phyloP scores from a whole-genome alignment of 64 coral and sea anemone species.

The Montipora efflorescens region DNA sequence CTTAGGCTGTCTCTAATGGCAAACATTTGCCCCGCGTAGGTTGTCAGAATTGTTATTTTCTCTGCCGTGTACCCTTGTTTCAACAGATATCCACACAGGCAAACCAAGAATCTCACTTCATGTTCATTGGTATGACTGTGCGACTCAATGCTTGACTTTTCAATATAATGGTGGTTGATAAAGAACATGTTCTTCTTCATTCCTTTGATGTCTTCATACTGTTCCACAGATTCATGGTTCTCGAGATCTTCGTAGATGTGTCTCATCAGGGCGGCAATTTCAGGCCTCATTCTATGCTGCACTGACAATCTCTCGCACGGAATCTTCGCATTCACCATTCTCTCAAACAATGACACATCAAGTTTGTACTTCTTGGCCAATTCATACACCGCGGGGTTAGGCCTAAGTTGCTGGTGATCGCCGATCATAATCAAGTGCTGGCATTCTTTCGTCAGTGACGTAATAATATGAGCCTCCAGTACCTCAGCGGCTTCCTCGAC shows the following conservation, averaged over 20 bases:
- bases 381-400: constrained; percentile 78
- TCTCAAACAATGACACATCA: constrained; percentile 89
- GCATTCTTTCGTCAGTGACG: constrained; percentile 73
- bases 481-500: constrained; percentile 94
- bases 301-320: constrained; percentile 66
- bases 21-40: constrained; percentile 90
- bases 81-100: constrained; percentile 75
- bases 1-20: constrained; percentile 59
- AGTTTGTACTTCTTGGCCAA: constrained; percentile 74
- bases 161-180: constrained; percentile 67
- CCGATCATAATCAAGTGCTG: constrained; percentile 94
- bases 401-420: constrained; percentile 91
- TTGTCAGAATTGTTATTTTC: constrained; percentile 83
- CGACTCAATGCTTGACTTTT: constrained; percentile 54
- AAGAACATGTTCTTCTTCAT: constrained; percentile 91
- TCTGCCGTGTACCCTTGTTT: constrained; percentile 76
- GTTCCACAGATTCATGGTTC: constrained; percentile 67
- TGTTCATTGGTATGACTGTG: constrained; percentile 84
- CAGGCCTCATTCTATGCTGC: constrained; percentile 94
- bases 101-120: constrained; percentile 77
- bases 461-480: constrained; percentile 83
- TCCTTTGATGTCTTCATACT: constrained; percentile 79
- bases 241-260: constrained; percentile 91
- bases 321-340: constrained; percentile 83
- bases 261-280: constrained; percentile 73